Base-by-base conservation (phyloP, 1,140 invertebrate genomes). In the Melanaphis sacchari region DNA sequence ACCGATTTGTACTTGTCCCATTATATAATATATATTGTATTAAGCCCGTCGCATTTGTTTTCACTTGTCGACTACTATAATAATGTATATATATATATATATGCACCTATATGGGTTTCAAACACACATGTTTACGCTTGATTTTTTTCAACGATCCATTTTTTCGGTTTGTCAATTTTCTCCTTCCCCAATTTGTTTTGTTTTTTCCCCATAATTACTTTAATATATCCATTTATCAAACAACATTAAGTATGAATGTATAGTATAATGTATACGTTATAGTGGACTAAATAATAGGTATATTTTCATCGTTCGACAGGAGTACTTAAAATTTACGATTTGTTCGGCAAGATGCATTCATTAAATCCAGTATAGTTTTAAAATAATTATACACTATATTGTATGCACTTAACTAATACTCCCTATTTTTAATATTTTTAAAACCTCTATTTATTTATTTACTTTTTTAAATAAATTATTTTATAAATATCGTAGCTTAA, bases 1-100 rank as follows among this genome's bases (percentile, higher is more conserved):
- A 87, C 85, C 43, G 43, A 87, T 87, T 87, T 87, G 85, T 87
- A 87, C 46, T 46, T 46, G 85, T 87, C 85, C 43, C 43, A n/a
- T 85, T 43, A 40, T 40, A 82, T 40, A 38, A 84, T 40, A 82
- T 40, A 84, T 38, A 40, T 24, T 84, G 82, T 76, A 36, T 76
- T 76, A n/a, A 76, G 59, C 31, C 31, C 38, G 82, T 76, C 26
- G 38, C 26, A 40, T 40, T 85, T 26, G 40, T 84, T 24, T 84
- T 40, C 40, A 41, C 84, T 43, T 43, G 84, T 85, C 40, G 24
- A 85, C 40, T 31, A 26, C 38, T 84, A 41, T 84, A 41, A 40
- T 84, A 18, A 82, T 38, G 0, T 81, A 36, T 76, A 76, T 76
- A 76, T 76, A 66, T 66, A 76, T 36, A 76, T 36, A 76, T 8